A percentile compares a stretch with the other conserved stretches of the same genome.
These are phyloP conservation scores for Clarias pachynema DNA, from an alignment of 2,797 vertebrate species.

Conservation along the genomic window DNA sequence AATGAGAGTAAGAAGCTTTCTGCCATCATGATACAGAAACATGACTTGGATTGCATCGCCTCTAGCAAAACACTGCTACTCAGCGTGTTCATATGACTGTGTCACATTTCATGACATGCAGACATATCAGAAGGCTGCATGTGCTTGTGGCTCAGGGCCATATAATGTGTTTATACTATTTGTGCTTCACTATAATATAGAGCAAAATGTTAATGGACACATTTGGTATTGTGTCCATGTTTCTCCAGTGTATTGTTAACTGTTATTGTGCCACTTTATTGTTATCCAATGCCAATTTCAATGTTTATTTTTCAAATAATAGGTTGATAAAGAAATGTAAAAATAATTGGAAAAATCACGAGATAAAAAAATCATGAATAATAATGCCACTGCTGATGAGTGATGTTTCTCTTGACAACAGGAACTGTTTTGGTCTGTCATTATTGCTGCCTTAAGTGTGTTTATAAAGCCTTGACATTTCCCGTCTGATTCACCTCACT, in stretches of 20 bases:
- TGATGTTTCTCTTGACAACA: neutral
- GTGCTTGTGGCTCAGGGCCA: constrained; percentile 53
- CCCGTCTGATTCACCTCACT: constrained; percentile 6
- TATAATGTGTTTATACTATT: neutral
- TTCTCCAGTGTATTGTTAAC: neutral
- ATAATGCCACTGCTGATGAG: neutral
- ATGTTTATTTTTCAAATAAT: neutral
- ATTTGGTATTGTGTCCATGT: neutral
- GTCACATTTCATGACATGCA: constrained; percentile 59
- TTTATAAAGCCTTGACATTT: constrained; percentile 24
- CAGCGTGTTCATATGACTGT: constrained; percentile 38
- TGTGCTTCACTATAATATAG: neutral
- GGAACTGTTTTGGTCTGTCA: constrained; percentile 9
- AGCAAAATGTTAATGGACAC: neutral
- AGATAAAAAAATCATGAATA: neutral
- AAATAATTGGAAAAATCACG: neutral
- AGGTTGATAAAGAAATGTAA: neutral
- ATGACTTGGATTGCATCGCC: constrained; percentile 26
- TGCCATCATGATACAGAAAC: constrained; percentile 29
- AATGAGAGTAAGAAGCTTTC: constrained; percentile 32
- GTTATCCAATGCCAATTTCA: neutral
- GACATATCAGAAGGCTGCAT: constrained; percentile 42
- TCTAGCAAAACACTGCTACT: constrained; percentile 24
- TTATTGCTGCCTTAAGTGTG: constrained; percentile 16
- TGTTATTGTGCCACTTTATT: neutral